phyloP scores from a whole-genome alignment of 2,888 invertebrate genomes.

The Tuta absoluta region DNA sequence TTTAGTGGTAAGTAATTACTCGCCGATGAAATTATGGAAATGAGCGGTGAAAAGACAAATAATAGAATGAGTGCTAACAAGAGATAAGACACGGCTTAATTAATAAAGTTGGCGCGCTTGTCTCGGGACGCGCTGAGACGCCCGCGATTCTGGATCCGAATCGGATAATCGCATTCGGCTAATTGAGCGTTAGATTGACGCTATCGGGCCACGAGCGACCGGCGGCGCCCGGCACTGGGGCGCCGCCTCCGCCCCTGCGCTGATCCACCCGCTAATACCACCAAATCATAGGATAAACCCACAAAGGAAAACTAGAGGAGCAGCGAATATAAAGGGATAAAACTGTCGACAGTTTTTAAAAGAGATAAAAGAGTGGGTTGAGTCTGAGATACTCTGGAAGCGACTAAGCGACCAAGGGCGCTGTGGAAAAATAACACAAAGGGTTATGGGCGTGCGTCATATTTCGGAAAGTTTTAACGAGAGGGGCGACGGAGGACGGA shows the following conservation, averaged over 20 bases:
- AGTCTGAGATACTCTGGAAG: conserved; percentile 53
- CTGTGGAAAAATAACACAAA: conserved; percentile 65
- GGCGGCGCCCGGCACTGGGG: conserved; percentile 38
- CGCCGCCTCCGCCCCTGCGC: conserved; percentile 30
- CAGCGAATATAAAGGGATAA: conserved; percentile 40
- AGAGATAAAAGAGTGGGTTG: conserved; percentile 54
- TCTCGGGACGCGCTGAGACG: conserved; percentile 67
- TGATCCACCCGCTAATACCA: conserved; percentile 61
- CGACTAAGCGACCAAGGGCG: conserved; percentile 48
- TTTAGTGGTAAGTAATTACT: conserved; percentile 77
- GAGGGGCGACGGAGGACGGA: conserved; percentile 49
- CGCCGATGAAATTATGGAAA: conserved; percentile 80
- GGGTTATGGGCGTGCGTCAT: conserved; percentile 68
- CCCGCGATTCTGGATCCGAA: conserved; percentile 71
- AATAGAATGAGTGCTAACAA: conserved; percentile 82
- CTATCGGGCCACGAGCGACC: conserved; percentile 65
- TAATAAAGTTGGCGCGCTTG: conserved; percentile 80
- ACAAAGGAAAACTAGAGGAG: conserved; percentile 50
- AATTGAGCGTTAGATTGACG: conserved; percentile 81
- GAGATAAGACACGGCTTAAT: conserved; percentile 82
- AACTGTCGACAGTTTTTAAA: conserved; percentile 42
- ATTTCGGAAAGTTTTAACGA: conserved; percentile 74
- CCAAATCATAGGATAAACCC: conserved; percentile 60
- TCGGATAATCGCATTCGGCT: conserved; percentile 79
- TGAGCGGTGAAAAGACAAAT: conserved; percentile 81